Evolutionary conservation across 1,140 invertebrate genomes (phyloP).

Genomic region (Goniozus legneri): DNA sequence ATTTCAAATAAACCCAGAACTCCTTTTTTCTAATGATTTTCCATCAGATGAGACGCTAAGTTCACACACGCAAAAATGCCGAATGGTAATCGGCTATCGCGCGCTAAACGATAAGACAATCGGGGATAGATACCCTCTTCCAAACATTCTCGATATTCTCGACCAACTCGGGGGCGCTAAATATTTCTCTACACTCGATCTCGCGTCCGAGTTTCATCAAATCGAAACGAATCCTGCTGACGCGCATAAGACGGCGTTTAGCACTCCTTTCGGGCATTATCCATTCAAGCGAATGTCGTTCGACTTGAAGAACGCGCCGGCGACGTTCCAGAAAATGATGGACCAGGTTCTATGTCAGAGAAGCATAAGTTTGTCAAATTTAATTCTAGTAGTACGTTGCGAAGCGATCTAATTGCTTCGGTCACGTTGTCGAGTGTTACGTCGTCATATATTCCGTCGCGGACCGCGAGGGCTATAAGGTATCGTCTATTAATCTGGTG

Average conservation of each 20-base stretch:
- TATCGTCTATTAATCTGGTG: too few species aligned
- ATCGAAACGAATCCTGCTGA: not conserved
- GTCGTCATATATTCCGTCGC: too few species aligned
- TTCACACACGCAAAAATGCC: not conserved
- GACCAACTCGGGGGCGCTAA: constrained; percentile 5
- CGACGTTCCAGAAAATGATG: not conserved
- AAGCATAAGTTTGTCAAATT: too few species aligned
- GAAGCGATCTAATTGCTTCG: too few species aligned
- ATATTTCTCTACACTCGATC: constrained; percentile 5
- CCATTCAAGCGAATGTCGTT: constrained; percentile 1
- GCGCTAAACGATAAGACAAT: not conserved
- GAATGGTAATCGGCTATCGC: not conserved
- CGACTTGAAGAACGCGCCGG: not conserved
- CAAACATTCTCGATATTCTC: constrained; percentile 7
- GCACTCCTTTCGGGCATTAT: not conserved
- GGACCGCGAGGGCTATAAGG: too few species aligned
- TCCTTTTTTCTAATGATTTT: too few species aligned
- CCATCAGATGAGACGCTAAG: too few species aligned
- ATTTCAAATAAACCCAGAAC: too few species aligned
- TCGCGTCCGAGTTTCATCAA: not conserved
- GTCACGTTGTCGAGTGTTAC: too few species aligned
- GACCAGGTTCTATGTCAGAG: not conserved
- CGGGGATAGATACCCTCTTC: not conserved
- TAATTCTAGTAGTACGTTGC: too few species aligned
- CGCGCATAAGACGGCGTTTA: not conserved